phyloP scores from a whole-genome alignment of 2,113 vertebrate genomes.

The Sander vitreus region DNA sequence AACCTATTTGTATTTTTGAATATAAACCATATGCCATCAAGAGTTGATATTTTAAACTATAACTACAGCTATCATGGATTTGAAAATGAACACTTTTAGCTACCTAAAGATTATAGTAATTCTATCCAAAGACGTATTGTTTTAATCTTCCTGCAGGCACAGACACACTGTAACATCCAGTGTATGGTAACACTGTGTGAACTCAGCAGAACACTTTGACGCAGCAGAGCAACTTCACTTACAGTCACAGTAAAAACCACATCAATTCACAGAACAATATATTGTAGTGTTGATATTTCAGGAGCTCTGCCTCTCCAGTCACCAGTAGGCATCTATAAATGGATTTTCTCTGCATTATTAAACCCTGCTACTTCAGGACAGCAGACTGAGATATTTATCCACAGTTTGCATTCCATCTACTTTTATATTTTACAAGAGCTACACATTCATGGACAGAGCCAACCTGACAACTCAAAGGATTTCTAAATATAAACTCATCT shows the following conservation, averaged over 20 bases:
- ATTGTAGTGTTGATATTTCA: conserved; percentile 49
- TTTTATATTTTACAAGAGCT: neutral
- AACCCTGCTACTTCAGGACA: conserved; percentile 21
- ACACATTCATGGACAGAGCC: neutral
- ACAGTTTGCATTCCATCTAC: conserved; percentile 3
- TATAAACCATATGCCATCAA: neutral
- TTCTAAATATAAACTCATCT: neutral
- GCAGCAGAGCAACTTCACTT: neutral
- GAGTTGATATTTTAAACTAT: neutral
- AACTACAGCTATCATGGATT: neutral
- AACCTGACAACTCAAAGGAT: conserved; percentile 11
- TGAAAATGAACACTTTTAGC: neutral
- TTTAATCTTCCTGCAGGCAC: neutral
- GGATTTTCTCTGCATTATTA: conserved; percentile 59
- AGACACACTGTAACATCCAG: neutral
- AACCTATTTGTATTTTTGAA: neutral
- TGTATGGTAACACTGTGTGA: neutral
- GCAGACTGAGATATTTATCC: neutral
- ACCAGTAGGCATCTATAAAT: conserved; percentile 44
- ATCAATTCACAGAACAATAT: neutral
- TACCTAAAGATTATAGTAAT: neutral
- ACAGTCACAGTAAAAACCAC: conserved; percentile 7
- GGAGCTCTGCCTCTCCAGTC: neutral
- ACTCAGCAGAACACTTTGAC: conserved; percentile 4
- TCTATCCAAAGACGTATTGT: neutral